Conservation (phyloP, 2,888 invertebrate species). For the Ophioninae sp. region DNA sequence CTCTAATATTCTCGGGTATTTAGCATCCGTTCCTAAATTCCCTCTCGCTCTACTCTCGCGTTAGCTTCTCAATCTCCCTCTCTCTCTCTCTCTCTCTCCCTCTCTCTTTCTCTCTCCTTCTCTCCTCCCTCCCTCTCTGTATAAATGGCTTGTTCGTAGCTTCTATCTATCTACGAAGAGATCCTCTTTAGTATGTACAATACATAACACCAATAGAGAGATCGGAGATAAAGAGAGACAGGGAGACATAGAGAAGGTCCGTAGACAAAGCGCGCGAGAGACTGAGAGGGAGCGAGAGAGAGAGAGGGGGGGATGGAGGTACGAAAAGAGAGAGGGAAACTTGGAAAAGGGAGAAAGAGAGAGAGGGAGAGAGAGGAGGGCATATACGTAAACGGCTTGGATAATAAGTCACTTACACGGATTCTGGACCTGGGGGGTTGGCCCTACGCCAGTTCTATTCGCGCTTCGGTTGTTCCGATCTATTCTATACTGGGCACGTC, state of each 20-base stretch:
- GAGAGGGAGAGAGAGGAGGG: constrained; percentile 52
- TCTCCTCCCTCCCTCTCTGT: constrained; percentile 53
- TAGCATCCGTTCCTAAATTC: constrained; percentile 55
- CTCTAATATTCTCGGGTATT: constrained; percentile 65
- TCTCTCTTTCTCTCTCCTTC: constrained; percentile 50
- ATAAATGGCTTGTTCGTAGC: constrained; percentile 44
- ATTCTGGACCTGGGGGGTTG: constrained; percentile 78
- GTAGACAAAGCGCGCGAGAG: constrained; percentile 27
- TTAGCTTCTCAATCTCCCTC: constrained; percentile 52
- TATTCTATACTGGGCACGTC: constrained; percentile 80
- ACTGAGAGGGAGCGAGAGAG: constrained; percentile 24
- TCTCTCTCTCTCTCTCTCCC: constrained; percentile 35
- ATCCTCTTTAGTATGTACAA: constrained; percentile 63
- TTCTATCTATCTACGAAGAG: constrained; percentile 48
- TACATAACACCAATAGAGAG: constrained; percentile 59
- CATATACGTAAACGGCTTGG: constrained; percentile 76
- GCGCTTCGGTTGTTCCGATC: constrained; percentile 81
- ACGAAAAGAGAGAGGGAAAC: constrained; percentile 25
- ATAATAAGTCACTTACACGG: constrained; percentile 81
- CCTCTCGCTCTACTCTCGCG: constrained; percentile 37
- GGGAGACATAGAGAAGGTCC: constrained; percentile 8
- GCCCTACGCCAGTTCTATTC: constrained; percentile 80
- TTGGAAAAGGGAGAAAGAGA: constrained; percentile 29
- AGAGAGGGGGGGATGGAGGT: constrained; percentile 59
- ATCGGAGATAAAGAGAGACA: constrained; percentile 37